Evolutionary conservation across 2,888 invertebrate species (phyloP).

Genomic region (Operophtera brumata): DNA sequence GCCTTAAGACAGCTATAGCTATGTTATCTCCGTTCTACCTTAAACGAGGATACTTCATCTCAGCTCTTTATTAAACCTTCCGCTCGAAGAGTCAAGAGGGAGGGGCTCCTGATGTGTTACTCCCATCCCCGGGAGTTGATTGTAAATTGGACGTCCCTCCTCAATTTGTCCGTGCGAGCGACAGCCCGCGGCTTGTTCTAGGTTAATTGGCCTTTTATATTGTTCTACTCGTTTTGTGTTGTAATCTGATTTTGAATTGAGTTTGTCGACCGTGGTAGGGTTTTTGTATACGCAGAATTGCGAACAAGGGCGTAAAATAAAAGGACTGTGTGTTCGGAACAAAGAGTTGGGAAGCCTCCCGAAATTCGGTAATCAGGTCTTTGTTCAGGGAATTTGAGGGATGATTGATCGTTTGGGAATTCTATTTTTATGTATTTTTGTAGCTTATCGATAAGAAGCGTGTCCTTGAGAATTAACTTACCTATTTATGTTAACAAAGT

Average conservation of each 20-base stretch:
- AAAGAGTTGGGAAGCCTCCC: neutral
- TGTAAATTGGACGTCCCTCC: constrained; percentile 22
- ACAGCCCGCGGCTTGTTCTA: constrained; percentile 25
- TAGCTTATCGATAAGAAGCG: too few relatives aligned
- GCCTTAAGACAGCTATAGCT: too few relatives aligned
- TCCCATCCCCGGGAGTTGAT: constrained; percentile 11
- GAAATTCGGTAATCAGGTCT: neutral
- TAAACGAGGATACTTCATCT: neutral
- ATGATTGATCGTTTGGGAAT: neutral
- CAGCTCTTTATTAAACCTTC: constrained; percentile 17
- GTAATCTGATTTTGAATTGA: constrained; percentile 13
- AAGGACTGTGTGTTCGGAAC: neutral
- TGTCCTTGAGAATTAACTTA: too few relatives aligned
- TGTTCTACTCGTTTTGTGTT: constrained; percentile 12
- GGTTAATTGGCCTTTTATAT: constrained; percentile 25
- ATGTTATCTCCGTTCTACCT: neutral
- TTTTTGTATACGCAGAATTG: neutral
- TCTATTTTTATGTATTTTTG: neutral
- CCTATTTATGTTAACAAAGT: too few relatives aligned
- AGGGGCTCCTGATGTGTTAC: constrained; percentile 1
- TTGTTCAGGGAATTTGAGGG: neutral
- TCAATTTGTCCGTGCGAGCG: constrained; percentile 24
- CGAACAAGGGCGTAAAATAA: neutral
- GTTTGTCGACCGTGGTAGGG: neutral
- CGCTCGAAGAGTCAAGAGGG: constrained; percentile 4